Percentiles rank a stretch among this genome's conserved stretches.
phyloP scores from a whole-genome alignment of 2,888 invertebrate genomes.

The Apoda limacodes region DNA sequence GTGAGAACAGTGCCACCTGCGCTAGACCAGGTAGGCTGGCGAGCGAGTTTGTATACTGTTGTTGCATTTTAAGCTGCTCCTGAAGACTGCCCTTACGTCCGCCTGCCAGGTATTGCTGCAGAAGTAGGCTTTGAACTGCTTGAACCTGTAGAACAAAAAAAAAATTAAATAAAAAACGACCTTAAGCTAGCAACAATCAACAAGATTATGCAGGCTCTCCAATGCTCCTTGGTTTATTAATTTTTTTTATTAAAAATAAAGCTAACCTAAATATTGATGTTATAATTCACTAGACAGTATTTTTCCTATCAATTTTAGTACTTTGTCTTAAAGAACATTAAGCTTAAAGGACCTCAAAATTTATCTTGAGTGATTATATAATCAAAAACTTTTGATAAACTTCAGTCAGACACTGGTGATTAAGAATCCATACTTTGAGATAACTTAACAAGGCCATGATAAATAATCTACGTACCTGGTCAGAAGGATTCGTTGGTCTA shows the following conservation, averaged over 20 bases:
- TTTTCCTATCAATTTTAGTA: too few species aligned
- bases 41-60: slow-evolving; percentile 56
- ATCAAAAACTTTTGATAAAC: too few species aligned
- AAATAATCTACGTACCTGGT: slow-evolving; percentile 36
- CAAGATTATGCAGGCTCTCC: too few species aligned
- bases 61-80: slow-evolving; percentile 61
- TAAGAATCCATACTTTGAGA: not conserved
- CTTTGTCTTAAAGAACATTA: too few species aligned
- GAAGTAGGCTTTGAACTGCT: slow-evolving; percentile 59
- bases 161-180: not conserved
- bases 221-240: too few species aligned
- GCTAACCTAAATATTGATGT: too few species aligned
- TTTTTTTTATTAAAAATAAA: too few species aligned
- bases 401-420: not conserved
- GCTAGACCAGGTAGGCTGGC: slow-evolving; percentile 56
- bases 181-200: not conserved
- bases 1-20: slow-evolving; percentile 59
- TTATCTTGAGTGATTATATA: too few species aligned
- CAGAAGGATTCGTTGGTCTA: slow-evolving; percentile 55
- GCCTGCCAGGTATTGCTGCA: slow-evolving; percentile 60
- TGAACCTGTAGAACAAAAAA: slow-evolving; percentile 38
- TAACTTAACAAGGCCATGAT: not conserved
- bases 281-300: too few species aligned
- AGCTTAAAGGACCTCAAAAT: too few species aligned
- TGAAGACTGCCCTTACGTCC: slow-evolving; percentile 55